Evolutionary conservation across 1,140 invertebrate genomes (phyloP).

Genomic region (Adelges cooleyi): DNA sequence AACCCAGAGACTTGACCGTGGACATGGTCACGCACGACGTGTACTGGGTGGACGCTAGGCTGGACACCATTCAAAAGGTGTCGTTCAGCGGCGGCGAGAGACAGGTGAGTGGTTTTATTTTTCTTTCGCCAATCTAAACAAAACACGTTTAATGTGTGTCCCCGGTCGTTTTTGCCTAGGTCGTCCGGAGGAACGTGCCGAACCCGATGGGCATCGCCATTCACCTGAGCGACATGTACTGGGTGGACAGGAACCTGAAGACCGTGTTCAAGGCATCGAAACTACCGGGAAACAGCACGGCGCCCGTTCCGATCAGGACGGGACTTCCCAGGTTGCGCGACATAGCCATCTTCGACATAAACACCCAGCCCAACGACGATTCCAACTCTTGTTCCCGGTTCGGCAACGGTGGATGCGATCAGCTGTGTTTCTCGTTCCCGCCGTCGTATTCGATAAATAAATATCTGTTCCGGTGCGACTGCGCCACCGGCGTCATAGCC

Average conservation of each 20-base stretch:
- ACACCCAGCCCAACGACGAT: slow-evolving; percentile 70
- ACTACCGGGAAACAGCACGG: slow-evolving; percentile 52
- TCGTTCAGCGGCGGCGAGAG: slow-evolving; percentile 66
- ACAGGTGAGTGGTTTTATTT: slow-evolving; percentile 39
- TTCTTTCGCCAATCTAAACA: neutral
- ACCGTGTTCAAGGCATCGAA: slow-evolving; percentile 79
- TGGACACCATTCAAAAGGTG: slow-evolving; percentile 84
- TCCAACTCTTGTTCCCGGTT: slow-evolving; percentile 62
- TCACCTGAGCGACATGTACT: slow-evolving; percentile 73
- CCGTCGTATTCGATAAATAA: slow-evolving; percentile 40
- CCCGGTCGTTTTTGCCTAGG: slow-evolving; percentile 37
- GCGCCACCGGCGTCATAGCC: slow-evolving; percentile 67
- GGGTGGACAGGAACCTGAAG: slow-evolving; percentile 88
- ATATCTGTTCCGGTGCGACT: slow-evolving; percentile 70
- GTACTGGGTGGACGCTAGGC: slow-evolving; percentile 92
- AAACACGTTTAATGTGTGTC: too few species aligned
- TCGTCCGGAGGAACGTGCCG: slow-evolving; percentile 78
- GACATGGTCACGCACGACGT: slow-evolving; percentile 90
- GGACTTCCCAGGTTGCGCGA: slow-evolving; percentile 74
- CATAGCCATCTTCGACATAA: slow-evolving; percentile 79
- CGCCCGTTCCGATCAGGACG: slow-evolving; percentile 53
- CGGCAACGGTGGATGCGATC: slow-evolving; percentile 73
- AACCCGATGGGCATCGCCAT: slow-evolving; percentile 91
- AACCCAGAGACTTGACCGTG: slow-evolving; percentile 84
- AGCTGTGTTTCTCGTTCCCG: slow-evolving; percentile 90